phyloP scores from a whole-genome alignment of 1,140 invertebrate genomes.

The Globodera ellingtonae region DNA sequence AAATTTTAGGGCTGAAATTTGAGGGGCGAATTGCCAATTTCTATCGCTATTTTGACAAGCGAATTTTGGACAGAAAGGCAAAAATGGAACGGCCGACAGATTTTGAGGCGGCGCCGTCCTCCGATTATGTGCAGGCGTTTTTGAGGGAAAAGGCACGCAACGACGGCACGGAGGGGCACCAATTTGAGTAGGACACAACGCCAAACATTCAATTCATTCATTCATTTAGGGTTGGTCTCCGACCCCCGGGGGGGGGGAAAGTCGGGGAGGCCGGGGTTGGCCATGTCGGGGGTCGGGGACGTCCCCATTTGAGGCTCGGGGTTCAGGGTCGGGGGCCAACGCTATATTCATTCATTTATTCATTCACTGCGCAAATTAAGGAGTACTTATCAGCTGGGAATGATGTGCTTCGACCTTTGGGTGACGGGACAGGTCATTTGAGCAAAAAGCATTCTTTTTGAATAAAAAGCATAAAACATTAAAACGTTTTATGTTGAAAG shows the following conservation, averaged over 20 bases:
- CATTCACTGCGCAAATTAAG: not conserved
- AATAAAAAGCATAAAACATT: no score
- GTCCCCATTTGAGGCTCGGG: no score
- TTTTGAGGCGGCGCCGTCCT: not conserved
- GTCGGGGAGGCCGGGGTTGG: no score
- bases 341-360: not conserved
- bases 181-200: conserved; percentile 7
- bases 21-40: not conserved
- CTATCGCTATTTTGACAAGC: conserved; percentile 23
- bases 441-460: not conserved
- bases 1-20: not conserved
- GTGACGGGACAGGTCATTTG: conserved; percentile 23
- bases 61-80: conserved; percentile 18
- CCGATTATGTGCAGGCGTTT: conserved; percentile 22
- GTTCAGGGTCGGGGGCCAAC: no score
- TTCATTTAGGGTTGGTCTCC: no score
- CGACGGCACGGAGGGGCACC: conserved; percentile 7
- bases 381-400: conserved; percentile 26
- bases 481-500: no score
- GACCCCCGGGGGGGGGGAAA: no score
- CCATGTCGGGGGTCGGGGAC: no score
- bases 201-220: conserved; percentile 10
- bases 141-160: conserved; percentile 19
- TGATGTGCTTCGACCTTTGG: conserved; percentile 16
- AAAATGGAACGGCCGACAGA: not conserved